Percentiles rank a stretch among this genome's conserved stretches.
phyloP scores from a whole-genome alignment of 2,888 invertebrate genomes.

The Osedax fenrisi region DNA sequence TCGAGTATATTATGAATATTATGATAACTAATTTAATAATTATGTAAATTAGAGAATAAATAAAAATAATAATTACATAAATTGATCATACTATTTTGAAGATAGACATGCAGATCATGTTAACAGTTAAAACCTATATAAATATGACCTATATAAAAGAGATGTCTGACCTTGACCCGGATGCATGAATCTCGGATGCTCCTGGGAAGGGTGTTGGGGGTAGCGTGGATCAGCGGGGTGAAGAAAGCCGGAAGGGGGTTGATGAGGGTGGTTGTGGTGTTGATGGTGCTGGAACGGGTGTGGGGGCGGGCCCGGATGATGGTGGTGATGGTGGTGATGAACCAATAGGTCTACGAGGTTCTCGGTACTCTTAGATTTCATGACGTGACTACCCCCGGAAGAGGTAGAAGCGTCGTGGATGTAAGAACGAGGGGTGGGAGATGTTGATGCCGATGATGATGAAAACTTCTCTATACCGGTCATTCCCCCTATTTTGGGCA shows the following conservation, averaged over 20 bases:
- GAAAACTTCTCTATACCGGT: background rate
- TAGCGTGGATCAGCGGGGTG: background rate
- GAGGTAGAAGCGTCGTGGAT: background rate
- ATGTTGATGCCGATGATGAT: background rate
- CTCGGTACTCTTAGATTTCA: background rate
- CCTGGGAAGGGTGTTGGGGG: background rate
- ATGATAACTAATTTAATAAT: too few relatives aligned
- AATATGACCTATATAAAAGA: too few relatives aligned
- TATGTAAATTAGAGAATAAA: too few relatives aligned
- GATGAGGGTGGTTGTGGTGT: background rate
- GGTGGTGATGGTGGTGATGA: background rate
- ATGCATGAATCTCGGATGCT: background rate
- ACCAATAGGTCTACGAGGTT: background rate
- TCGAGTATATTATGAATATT: too few relatives aligned
- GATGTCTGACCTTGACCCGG: too few relatives aligned
- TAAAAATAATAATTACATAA: too few relatives aligned
- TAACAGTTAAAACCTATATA: too few relatives aligned
- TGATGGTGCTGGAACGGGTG: conserved; percentile 9
- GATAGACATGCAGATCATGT: too few relatives aligned
- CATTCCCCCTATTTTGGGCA: conserved; percentile 28
- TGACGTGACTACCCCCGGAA: too few relatives aligned
- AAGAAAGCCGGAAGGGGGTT: background rate
- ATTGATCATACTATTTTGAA: too few relatives aligned
- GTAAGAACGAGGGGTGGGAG: background rate
- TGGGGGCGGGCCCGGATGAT: background rate